phyloP scores from a whole-genome alignment of 2,113 vertebrate species.

The Rhizomys pruinosus region DNA sequence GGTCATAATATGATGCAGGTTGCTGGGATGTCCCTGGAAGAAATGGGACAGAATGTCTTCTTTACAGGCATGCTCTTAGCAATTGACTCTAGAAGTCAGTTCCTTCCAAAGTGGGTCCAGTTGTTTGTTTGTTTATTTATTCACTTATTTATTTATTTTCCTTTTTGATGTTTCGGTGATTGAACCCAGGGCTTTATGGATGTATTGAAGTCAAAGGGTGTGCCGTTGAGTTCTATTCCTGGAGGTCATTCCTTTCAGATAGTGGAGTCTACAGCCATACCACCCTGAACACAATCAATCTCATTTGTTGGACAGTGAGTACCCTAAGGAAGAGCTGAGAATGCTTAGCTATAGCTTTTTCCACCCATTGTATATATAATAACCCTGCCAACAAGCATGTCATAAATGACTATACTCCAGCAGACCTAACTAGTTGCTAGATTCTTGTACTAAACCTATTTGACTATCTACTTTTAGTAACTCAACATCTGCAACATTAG shows the following conservation, averaged over 20 bases:
- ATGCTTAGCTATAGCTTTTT: neutral
- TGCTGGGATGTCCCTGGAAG: constrained; percentile 94
- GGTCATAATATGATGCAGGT: constrained; percentile 96
- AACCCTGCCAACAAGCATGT: neutral
- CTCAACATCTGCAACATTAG: neutral
- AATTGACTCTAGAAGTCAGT: neutral
- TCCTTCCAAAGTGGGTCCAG: neutral
- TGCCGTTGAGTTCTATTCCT: neutral
- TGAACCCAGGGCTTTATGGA: neutral
- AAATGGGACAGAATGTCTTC: neutral
- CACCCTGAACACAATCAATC: neutral
- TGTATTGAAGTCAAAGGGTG: neutral
- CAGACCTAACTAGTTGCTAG: neutral
- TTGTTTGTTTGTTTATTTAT: too few relatives aligned
- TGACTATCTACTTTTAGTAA: neutral
- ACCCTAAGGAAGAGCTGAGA: neutral
- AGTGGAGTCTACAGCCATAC: neutral
- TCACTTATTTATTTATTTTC: neutral
- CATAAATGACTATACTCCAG: neutral
- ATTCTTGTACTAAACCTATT: neutral
- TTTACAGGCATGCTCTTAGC: neutral
- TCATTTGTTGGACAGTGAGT: neutral
- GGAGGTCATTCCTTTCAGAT: neutral
- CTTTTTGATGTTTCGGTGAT: neutral
- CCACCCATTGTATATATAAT: fast-evolving